Evolutionary conservation across 2,888 invertebrate genomes (phyloP).

Genomic region (Pycnomerus fuliginosus): DNA sequence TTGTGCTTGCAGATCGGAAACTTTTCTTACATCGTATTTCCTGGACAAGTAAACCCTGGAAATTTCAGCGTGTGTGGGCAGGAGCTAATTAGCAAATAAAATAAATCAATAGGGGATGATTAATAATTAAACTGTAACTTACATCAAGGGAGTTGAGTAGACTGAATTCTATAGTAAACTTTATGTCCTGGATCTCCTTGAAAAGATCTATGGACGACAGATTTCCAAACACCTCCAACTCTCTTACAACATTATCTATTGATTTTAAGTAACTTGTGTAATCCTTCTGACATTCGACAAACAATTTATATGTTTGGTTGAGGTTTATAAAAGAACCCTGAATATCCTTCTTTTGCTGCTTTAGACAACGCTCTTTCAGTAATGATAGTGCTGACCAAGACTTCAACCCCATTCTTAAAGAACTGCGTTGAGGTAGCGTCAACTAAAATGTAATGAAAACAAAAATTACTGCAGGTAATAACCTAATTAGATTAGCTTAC

Average conservation of each 20-base stretch:
- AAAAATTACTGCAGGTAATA: too few species aligned
- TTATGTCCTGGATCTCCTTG: conserved; percentile 21
- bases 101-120: not conserved
- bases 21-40: conserved; percentile 17
- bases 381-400: conserved; percentile 29
- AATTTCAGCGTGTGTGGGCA: conserved; percentile 22
- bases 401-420: conserved; percentile 13
- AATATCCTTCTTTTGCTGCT: conserved; percentile 20
- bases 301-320: conserved; percentile 26
- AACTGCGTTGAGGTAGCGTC: conserved; percentile 28
- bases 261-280: conserved; percentile 30
- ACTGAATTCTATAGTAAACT: conserved; percentile 31
- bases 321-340: conserved; percentile 27
- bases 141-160: conserved; percentile 30
- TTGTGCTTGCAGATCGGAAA: conserved; percentile 29
- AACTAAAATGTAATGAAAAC: conserved; percentile 28
- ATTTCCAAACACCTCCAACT: conserved; percentile 27
- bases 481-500: conserved; percentile 9
- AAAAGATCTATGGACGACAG: conserved; percentile 5
- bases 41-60: conserved; percentile 19
- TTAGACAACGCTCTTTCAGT: conserved; percentile 31
- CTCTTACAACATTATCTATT: conserved; percentile 27
- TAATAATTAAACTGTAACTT: conserved; percentile 6
- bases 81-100: conserved; percentile 13
- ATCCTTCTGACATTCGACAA: conserved; percentile 29